phyloP scores from a whole-genome alignment of 2,113 vertebrate genomes.

The Vanacampus margaritifer region DNA sequence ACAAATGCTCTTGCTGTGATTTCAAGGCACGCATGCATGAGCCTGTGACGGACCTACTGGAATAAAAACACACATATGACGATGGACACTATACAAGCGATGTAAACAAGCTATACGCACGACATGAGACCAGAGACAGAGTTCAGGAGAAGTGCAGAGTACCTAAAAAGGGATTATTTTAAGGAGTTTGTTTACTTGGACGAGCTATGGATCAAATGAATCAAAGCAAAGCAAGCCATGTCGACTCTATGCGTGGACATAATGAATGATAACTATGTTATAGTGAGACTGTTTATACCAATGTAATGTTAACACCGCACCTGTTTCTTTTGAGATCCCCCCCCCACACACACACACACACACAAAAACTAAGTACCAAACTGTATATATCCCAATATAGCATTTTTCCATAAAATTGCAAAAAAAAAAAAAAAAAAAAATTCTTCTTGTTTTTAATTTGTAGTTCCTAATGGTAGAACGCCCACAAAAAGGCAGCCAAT shows the following conservation, averaged over 20 bases:
- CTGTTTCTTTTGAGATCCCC: background rate
- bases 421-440: too few relatives aligned
- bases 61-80: conserved; percentile 24
- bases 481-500: too few relatives aligned
- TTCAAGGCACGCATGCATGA: conserved; percentile 51
- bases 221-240: background rate
- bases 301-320: conserved; percentile 26
- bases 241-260: background rate
- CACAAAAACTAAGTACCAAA: too few relatives aligned
- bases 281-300: conserved; percentile 12
- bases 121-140: conserved; percentile 6
- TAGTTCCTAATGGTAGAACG: too few relatives aligned
- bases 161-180: conserved; percentile 23
- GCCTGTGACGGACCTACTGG: conserved; percentile 10
- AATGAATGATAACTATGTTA: conserved; percentile 19
- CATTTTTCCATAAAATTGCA: too few relatives aligned
- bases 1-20: conserved; percentile 53
- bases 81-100: conserved; percentile 18
- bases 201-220: conserved; percentile 28
- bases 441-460: too few relatives aligned
- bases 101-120: conserved; percentile 35
- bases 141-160: conserved; percentile 16
- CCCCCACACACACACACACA: too few relatives aligned
- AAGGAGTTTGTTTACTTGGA: conserved; percentile 21
- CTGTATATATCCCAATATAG: too few relatives aligned